A percentile compares a stretch with the other conserved stretches of the same genome.
phyloP scores from a whole-genome alignment of 2,888 invertebrate genomes.

The Listrodromus nycthemerus region DNA sequence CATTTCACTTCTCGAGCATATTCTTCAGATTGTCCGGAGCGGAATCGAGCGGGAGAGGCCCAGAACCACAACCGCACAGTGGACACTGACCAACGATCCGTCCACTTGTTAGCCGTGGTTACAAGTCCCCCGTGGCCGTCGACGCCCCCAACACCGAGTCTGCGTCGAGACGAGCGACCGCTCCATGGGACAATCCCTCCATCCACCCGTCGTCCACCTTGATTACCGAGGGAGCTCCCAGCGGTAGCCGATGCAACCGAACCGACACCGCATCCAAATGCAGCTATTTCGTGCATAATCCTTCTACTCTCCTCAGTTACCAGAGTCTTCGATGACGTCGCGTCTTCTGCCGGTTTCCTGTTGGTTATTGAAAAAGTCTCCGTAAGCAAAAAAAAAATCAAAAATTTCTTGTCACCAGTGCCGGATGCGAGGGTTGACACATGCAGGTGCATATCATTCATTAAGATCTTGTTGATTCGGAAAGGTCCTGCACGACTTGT shows the following conservation, averaged over 20 bases:
- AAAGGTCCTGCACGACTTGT: conserved; percentile 7
- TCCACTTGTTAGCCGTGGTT: conserved; percentile 76
- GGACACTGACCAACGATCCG: conserved; percentile 63
- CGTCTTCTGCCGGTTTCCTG: neutral
- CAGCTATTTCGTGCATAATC: conserved; percentile 29
- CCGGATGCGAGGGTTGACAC: conserved; percentile 56
- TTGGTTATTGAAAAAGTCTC: neutral
- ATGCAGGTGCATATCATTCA: conserved; percentile 83
- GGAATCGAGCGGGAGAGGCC: neutral
- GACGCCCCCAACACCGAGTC: conserved; percentile 51
- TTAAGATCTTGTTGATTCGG: conserved; percentile 75
- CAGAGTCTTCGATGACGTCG: neutral
- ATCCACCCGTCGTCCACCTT: conserved; percentile 56
- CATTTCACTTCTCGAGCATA: neutral
- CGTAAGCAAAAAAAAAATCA: no score
- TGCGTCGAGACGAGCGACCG: conserved; percentile 43
- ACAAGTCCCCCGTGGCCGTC: conserved; percentile 75
- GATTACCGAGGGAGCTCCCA: conserved; percentile 59
- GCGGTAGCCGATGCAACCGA: conserved; percentile 45
- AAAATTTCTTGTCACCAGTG: neutral
- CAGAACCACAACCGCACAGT: conserved; percentile 44
- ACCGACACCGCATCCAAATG: conserved; percentile 29
- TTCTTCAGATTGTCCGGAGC: neutral
- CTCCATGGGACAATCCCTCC: conserved; percentile 51
- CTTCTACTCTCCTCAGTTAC: conserved; percentile 15